phyloP scores from a whole-genome alignment of 1,140 invertebrate genomes.

The Apis cerana region DNA sequence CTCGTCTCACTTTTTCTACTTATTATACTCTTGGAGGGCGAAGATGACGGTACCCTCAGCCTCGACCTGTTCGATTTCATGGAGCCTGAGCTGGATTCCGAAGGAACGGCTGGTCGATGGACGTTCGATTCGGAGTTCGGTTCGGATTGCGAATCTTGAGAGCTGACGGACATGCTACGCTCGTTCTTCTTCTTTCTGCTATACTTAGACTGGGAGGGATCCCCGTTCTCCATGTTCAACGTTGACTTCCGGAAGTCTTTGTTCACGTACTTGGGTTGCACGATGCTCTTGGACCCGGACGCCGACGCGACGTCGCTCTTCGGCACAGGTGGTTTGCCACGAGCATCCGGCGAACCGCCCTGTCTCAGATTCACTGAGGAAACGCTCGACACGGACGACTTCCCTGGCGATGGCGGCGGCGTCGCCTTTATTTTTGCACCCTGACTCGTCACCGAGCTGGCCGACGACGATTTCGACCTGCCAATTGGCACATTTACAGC shows the following conservation, averaged over 20 bases:
- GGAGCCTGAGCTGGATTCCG: conserved; percentile 42
- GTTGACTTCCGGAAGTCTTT: conserved; percentile 90
- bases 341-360: conserved; percentile 72
- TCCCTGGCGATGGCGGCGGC: conserved; percentile 59
- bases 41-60: conserved; percentile 49
- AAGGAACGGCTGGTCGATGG: conserved; percentile 44
- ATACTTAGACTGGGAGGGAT: conserved; percentile 71
- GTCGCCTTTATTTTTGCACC: conserved; percentile 77
- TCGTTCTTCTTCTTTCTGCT: conserved; percentile 71
- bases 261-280: conserved; percentile 81
- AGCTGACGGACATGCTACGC: conserved; percentile 72
- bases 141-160: conserved; percentile 76
- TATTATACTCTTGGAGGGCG: conserved; percentile 54
- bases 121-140: conserved; percentile 60
- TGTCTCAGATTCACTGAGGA: conserved; percentile 72
- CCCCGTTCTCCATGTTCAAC: conserved; percentile 85
- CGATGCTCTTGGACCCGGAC: conserved; percentile 68
- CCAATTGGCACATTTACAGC: conserved; percentile 77
- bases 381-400: conserved; percentile 35
- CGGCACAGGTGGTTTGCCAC: conserved; percentile 79
- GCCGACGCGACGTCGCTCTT: conserved; percentile 73
- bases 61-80: conserved; percentile 60
- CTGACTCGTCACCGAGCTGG: conserved; percentile 75
- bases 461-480: conserved; percentile 76
- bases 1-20: conserved; percentile 34